Conservation (phyloP, 2,888 invertebrate genomes). For the Thymelicus lineola region DNA sequence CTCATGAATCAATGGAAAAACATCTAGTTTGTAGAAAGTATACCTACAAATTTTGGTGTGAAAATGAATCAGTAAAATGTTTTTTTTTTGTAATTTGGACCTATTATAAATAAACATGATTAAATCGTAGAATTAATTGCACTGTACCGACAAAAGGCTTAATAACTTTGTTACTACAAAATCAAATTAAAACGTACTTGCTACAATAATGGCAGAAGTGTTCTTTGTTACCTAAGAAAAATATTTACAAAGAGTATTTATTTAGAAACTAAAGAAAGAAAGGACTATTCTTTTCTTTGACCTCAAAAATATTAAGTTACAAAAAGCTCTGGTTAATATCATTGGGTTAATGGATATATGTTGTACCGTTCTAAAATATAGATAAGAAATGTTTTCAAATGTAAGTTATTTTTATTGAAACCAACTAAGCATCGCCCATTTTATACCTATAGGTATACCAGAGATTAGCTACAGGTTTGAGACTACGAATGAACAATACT, state of each 20-base stretch:
- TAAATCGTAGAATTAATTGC: neutral
- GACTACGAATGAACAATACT: no score
- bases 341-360: neutral
- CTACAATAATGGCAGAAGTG: conserved; percentile 10
- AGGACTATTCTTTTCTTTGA: conserved; percentile 18
- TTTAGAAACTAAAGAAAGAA: conserved; percentile 7
- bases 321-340: neutral
- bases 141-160: neutral
- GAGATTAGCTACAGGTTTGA: no score
- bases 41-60: no score
- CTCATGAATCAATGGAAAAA: no score
- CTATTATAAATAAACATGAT: neutral
- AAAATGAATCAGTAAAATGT: no score
- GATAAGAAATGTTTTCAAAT: neutral
- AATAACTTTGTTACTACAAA: neutral
- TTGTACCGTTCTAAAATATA: conserved; percentile 1
- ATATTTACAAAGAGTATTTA: conserved; percentile 30
- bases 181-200: conserved; percentile 5
- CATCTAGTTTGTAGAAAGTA: no score
- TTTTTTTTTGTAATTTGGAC: neutral
- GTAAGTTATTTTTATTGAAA: neutral
- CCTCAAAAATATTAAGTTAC: conserved; percentile 16
- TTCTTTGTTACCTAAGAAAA: conserved; percentile 20
- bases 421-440: neutral
- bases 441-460: neutral